A percentile compares a stretch with the other conserved stretches of the same genome.
phyloP scores from a whole-genome alignment of 1,140 invertebrate genomes.

The Coelopa frigida region DNA sequence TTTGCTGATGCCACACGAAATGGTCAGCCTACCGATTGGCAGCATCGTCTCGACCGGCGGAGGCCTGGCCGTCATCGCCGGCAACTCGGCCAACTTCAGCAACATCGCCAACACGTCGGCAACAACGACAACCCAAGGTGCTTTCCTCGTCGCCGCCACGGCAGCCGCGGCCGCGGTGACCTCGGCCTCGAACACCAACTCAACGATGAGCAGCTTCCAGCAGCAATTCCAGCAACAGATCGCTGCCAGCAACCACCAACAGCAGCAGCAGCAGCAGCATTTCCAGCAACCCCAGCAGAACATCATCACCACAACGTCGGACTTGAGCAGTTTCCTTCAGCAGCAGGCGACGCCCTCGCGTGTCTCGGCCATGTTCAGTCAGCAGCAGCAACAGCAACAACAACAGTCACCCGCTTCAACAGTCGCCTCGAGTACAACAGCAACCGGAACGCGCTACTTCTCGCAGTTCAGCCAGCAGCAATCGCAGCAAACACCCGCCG shows the following conservation, averaged over 20 bases:
- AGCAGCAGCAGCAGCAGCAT: slow-evolving; percentile 14
- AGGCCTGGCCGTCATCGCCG: slow-evolving; percentile 9
- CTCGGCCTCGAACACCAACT: slow-evolving; percentile 8
- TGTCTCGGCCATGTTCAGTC: no score
- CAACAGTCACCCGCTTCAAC: neutral
- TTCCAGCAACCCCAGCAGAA: slow-evolving; percentile 1
- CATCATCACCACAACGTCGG: no score
- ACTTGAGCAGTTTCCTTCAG: no score
- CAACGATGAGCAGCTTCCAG: neutral
- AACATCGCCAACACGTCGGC: slow-evolving; percentile 13
- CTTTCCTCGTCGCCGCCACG: slow-evolving; percentile 14
- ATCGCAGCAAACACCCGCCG: slow-evolving; percentile 8
- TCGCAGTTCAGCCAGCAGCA: slow-evolving; percentile 15
- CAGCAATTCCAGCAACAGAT: slow-evolving; percentile 11
- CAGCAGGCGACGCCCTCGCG: no score
- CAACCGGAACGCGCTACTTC: slow-evolving; percentile 12
- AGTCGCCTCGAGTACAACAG: neutral
- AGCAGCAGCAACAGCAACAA: slow-evolving; percentile 1
- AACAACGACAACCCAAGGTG: slow-evolving; percentile 16
- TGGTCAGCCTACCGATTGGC: slow-evolving; percentile 40
- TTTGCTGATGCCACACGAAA: slow-evolving; percentile 37
- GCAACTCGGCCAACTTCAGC: neutral
- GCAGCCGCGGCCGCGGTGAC: slow-evolving; percentile 15
- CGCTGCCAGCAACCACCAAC: slow-evolving; percentile 15
- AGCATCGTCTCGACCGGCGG: slow-evolving; percentile 16